Evolutionary conservation across 2,113 vertebrate species (phyloP).

Genomic region (Poecilia latipinna): DNA sequence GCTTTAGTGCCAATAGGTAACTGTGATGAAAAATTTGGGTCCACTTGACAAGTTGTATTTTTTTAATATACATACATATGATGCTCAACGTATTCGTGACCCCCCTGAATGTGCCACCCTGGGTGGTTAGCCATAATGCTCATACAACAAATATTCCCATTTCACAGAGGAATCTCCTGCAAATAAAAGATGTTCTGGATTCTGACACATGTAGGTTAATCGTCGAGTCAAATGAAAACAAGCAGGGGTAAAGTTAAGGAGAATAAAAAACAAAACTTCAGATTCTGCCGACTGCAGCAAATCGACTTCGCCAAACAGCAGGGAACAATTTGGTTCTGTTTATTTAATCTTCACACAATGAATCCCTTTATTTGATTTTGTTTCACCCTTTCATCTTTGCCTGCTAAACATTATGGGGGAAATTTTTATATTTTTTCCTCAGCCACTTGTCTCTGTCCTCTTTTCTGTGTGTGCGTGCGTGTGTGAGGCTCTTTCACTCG

Average conservation of each 20-base stretch:
- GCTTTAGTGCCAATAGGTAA: not conserved
- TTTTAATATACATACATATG: not conserved
- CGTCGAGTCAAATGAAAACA: not conserved
- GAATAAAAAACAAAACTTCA: not conserved
- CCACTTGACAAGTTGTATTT: too few species aligned
- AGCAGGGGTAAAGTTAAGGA: not conserved
- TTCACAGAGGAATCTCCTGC: not conserved
- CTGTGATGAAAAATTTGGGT: not conserved
- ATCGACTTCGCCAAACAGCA: constrained; percentile 39
- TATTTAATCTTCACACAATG: constrained; percentile 9
- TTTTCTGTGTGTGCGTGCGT: constrained; percentile 1
- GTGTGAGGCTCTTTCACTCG: not conserved
- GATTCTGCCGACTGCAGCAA: constrained; percentile 2
- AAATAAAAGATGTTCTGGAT: not conserved
- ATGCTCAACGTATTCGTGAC: not conserved
- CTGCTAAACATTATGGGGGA: constrained; percentile 41
- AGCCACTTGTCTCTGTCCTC: constrained; percentile 38
- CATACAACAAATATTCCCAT: too few species aligned
- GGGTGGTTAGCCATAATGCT: too few species aligned
- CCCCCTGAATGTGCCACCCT: not conserved
- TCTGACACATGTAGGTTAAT: constrained; percentile 1
- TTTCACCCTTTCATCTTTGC: constrained; percentile 43
- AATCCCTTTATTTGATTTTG: constrained; percentile 14
- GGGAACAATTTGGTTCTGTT: constrained; percentile 27
- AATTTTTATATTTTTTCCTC: constrained; percentile 13